Evolutionary conservation across 2,888 invertebrate genomes (phyloP).

Genomic region (Junonia oenone): DNA sequence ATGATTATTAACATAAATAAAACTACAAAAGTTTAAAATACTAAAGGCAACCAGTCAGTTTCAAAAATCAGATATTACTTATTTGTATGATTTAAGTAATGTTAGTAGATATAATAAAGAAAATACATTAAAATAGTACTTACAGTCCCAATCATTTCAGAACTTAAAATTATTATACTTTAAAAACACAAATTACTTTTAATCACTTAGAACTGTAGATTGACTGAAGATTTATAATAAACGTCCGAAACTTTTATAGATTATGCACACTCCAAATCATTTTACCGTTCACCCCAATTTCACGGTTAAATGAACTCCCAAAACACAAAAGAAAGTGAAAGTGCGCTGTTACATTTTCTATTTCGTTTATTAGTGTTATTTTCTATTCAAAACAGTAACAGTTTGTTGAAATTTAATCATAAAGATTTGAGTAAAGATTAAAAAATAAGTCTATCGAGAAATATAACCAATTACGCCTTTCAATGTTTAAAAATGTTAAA

Average conservation of each 20-base stretch:
- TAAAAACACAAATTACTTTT: not conserved
- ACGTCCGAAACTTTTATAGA: slow-evolving; percentile 23
- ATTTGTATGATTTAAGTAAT: not conserved
- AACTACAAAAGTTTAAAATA: too few relatives aligned
- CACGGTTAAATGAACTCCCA: slow-evolving; percentile 50
- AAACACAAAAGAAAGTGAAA: slow-evolving; percentile 50
- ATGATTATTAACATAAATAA: too few relatives aligned
- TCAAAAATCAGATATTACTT: not conserved
- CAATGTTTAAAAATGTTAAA: too few relatives aligned
- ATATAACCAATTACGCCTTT: not conserved
- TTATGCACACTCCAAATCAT: slow-evolving; percentile 15
- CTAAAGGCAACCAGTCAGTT: too few relatives aligned
- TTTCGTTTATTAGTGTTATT: slow-evolving; percentile 7
- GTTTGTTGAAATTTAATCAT: not conserved
- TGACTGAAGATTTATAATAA: slow-evolving; percentile 8
- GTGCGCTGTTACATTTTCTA: slow-evolving; percentile 24
- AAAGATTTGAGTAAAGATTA: not conserved
- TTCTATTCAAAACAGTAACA: not conserved
- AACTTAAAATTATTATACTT: not conserved
- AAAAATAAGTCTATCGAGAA: not conserved
- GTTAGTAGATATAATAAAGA: too few relatives aligned
- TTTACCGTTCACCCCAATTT: slow-evolving; percentile 44
- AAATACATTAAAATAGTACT: slow-evolving; percentile 12
- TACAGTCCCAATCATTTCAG: slow-evolving; percentile 19
- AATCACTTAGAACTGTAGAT: not conserved